A percentile compares a stretch with the other conserved stretches of the same genome.
These are phyloP conservation scores for Heliocidaris tuberculata DNA, from an alignment of 35 echinoderm and acorn worm species.

Conservation along the genomic window DNA sequence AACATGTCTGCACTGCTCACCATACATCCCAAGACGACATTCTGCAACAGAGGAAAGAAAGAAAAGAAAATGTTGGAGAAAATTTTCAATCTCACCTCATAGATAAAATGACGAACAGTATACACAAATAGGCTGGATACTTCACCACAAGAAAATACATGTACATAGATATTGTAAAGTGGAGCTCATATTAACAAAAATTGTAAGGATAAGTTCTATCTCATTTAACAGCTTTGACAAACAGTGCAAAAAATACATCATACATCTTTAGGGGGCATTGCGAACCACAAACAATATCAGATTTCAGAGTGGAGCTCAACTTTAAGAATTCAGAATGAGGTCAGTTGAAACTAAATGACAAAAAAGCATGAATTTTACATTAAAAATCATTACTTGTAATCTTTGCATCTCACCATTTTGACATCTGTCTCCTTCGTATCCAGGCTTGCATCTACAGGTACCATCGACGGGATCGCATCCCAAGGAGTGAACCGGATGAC, in stretches of 20 bases:
- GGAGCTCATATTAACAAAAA: no score
- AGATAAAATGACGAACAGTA: background rate
- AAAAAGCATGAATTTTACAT: background rate
- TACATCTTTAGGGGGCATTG: no score
- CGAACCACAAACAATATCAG: no score
- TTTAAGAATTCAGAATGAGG: no score
- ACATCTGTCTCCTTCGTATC: slow-evolving; percentile 82
- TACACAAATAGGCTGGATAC: background rate
- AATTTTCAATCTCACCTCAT: background rate
- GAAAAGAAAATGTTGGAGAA: background rate
- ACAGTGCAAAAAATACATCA: no score
- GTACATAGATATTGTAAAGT: no score
- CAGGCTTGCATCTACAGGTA: slow-evolving; percentile 77
- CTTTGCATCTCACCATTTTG: slow-evolving; percentile 66
- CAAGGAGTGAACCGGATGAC: slow-evolving; percentile 59
- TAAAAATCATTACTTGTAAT: background rate
- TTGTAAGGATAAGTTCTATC: no score
- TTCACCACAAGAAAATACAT: no score
- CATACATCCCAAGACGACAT: slow-evolving; percentile 83
- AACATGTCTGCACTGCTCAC: slow-evolving; percentile 77
- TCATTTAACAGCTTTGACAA: no score
- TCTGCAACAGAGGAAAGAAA: slow-evolving; percentile 54
- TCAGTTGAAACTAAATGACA: background rate
- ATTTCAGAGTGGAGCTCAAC: no score
- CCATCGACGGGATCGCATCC: slow-evolving; percentile 77